phyloP scores from a whole-genome alignment of 92 coral and sea anemone genomes.

The Umimayanthus kanabou region DNA sequence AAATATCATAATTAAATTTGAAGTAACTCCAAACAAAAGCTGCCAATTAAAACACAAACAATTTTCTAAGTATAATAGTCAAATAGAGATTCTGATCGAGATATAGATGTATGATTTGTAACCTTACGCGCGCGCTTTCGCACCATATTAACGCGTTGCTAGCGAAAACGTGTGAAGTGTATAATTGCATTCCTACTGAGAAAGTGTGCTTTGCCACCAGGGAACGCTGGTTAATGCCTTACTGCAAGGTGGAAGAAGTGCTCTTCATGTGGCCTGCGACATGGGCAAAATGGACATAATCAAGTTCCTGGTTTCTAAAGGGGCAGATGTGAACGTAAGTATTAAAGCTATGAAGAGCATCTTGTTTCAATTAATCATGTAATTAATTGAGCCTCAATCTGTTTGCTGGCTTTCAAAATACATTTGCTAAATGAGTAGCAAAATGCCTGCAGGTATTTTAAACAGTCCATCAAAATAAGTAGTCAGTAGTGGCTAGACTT shows the following conservation, averaged over 20 bases:
- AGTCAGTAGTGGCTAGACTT: background rate
- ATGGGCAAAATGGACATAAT: conserved; percentile 71
- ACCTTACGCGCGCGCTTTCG: background rate
- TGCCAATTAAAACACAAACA: background rate
- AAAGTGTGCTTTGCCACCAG: conserved; percentile 38
- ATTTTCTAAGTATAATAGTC: background rate
- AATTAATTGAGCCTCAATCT: background rate
- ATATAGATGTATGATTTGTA: background rate
- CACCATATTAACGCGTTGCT: conserved; percentile 8
- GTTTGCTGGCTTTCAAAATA: too few relatives aligned
- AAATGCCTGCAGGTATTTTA: background rate
- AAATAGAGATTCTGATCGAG: conserved; percentile 10
- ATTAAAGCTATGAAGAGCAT: background rate
- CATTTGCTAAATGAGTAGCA: background rate
- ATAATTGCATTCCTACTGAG: conserved; percentile 24
- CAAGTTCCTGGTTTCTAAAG: conserved; percentile 64
- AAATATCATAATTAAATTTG: background rate
- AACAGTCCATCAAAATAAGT: background rate
- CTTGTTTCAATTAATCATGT: background rate
- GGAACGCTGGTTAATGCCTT: conserved; percentile 72
- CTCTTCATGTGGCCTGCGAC: conserved; percentile 82
- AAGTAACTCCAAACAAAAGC: background rate
- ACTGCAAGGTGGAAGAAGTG: conserved; percentile 73
- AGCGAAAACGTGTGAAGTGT: background rate
- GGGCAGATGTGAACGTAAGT: conserved; percentile 89